Conservation (phyloP, 2,888 invertebrate species). For the Hemithea aestivaria region DNA sequence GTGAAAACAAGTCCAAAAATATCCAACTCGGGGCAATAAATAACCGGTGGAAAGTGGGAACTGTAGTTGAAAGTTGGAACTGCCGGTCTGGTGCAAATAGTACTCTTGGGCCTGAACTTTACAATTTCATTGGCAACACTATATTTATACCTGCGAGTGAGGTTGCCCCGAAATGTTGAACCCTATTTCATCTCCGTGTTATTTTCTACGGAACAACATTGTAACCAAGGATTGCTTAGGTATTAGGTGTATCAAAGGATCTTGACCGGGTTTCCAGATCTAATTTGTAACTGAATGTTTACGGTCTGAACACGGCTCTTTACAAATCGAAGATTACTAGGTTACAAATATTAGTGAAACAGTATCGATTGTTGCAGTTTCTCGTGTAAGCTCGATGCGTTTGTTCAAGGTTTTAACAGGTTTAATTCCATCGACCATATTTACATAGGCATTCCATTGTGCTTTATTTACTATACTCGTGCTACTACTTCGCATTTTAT, state of each 20-base stretch:
- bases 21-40: slow-evolving; percentile 43
- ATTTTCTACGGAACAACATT: slow-evolving; percentile 12
- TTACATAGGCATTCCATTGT: slow-evolving; percentile 17
- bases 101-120: too few species aligned
- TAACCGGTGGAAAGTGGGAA: slow-evolving; percentile 31
- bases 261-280: slow-evolving; percentile 30
- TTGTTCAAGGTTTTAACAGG: slow-evolving; percentile 8
- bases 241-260: slow-evolving; percentile 12
- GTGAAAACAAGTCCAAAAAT: slow-evolving; percentile 58
- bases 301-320: slow-evolving; percentile 39
- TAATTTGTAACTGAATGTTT: slow-evolving; percentile 40
- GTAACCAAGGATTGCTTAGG: slow-evolving; percentile 10
- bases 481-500: slow-evolving; percentile 24
- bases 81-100: slow-evolving; percentile 14
- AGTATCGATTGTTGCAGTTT: slow-evolving; percentile 24
- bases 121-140: too few species aligned
- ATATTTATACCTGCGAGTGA: too few species aligned
- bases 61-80: slow-evolving; percentile 24
- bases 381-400: slow-evolving; percentile 14
- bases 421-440: slow-evolving; percentile 15
- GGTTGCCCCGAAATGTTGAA: too few species aligned
- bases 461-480: slow-evolving; percentile 13
- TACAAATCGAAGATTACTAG: slow-evolving; percentile 36
- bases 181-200: slow-evolving; percentile 4
- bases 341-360: slow-evolving; percentile 25